phyloP scores from a whole-genome alignment of 2,797 vertebrate species.

The Brotogeris chrysoptera region DNA sequence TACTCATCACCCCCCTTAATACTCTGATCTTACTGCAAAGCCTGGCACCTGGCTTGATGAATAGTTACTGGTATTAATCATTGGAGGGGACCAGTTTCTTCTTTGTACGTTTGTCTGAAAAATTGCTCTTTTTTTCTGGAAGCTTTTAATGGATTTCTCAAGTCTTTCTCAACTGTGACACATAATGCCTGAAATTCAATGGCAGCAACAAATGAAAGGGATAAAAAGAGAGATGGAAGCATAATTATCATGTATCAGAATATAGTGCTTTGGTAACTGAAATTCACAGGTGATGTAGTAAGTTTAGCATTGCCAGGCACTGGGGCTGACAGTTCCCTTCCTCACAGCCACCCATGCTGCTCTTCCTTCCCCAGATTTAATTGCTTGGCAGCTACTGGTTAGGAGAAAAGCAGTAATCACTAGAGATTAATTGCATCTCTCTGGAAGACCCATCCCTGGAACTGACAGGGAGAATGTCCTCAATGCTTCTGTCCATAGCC shows the following conservation, averaged over 20 bases:
- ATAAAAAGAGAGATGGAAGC: not conserved
- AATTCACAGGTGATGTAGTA: not conserved
- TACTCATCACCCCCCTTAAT: conserved; percentile 56
- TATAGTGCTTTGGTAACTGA: conserved; percentile 19
- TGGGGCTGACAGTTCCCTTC: not conserved
- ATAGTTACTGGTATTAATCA: conserved; percentile 60
- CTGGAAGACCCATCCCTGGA: not conserved
- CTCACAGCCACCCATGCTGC: not conserved
- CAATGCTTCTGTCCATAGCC: not conserved
- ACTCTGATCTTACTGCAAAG: conserved; percentile 5
- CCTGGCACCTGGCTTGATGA: conserved; percentile 40
- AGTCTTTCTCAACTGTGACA: conserved; percentile 28
- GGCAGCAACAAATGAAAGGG: conserved; percentile 2
- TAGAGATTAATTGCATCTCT: conserved; percentile 46
- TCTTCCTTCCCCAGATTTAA: not conserved
- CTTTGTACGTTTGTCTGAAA: conserved; percentile 36
- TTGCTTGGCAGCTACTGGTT: conserved; percentile 29
- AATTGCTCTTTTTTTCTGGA: conserved; percentile 45
- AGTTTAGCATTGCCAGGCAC: not conserved
- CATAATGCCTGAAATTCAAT: conserved; percentile 23
- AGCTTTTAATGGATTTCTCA: conserved; percentile 52
- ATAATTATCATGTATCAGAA: conserved; percentile 4
- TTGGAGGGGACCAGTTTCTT: conserved; percentile 16
- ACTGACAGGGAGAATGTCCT: conserved; percentile 24
- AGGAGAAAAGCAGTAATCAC: not conserved